Conservation (phyloP, 1,140 invertebrate genomes). For the Philotrypesis tridentata region DNA sequence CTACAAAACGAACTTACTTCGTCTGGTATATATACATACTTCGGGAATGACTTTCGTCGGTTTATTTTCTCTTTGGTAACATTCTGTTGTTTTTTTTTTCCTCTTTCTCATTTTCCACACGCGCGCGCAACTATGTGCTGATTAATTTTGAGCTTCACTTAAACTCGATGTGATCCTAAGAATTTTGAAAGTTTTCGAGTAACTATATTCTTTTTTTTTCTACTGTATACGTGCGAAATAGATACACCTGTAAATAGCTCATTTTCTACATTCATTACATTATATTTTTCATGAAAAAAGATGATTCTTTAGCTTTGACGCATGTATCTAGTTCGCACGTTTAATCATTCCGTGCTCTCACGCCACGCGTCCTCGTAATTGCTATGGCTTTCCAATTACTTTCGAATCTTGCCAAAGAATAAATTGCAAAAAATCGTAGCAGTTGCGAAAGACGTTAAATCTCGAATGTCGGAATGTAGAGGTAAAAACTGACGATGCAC, state of each 20-base stretch:
- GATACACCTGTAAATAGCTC: background rate
- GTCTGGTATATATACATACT: background rate
- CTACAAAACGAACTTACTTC: background rate
- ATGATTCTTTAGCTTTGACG: constrained; percentile 1
- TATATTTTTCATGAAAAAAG: too few relatives aligned
- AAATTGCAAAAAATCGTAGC: background rate
- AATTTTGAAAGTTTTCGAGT: constrained; percentile 21
- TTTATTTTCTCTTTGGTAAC: background rate
- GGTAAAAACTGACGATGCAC: background rate
- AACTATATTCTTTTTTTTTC: background rate
- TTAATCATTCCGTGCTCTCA: background rate
- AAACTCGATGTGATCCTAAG: too few relatives aligned
- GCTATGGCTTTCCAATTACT: background rate
- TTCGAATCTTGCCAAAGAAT: background rate
- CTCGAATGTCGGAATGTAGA: background rate
- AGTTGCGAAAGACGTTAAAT: background rate
- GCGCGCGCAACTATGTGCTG: background rate
- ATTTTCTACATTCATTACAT: background rate
- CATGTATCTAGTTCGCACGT: constrained; percentile 22
- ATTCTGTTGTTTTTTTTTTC: too few relatives aligned
- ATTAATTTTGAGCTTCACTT: background rate
- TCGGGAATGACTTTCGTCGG: background rate
- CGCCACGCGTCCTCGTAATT: background rate
- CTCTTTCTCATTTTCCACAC: background rate
- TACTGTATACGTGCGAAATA: background rate